phyloP scores from a whole-genome alignment of 2,797 vertebrate genomes.

The Distichodus sexfasciatus region DNA sequence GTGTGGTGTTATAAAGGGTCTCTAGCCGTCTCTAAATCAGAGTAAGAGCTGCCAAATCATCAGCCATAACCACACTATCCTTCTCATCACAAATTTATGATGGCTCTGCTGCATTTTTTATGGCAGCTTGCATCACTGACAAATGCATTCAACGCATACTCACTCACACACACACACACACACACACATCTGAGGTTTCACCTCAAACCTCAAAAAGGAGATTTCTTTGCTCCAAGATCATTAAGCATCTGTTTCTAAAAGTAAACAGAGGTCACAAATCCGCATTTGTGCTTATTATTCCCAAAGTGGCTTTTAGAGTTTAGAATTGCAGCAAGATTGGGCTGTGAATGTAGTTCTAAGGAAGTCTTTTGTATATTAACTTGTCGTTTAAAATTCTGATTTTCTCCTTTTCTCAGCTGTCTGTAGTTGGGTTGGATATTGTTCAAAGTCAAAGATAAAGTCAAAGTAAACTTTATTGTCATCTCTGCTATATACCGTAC shows the following conservation, averaged over 20 bases:
- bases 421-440: too few species aligned
- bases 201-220: too few species aligned
- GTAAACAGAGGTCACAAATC: neutral
- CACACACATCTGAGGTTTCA: too few species aligned
- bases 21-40: neutral
- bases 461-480: too few species aligned
- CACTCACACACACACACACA: too few species aligned
- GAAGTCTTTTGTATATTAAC: too few species aligned
- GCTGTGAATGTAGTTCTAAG: too few species aligned
- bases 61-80: neutral
- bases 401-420: too few species aligned
- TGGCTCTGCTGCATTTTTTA: conserved; percentile 10
- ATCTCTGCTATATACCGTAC: too few species aligned
- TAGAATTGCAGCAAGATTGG: neutral
- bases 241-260: neutral
- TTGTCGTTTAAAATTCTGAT: too few species aligned
- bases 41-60: neutral
- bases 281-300: neutral
- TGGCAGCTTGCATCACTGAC: neutral
- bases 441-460: too few species aligned
- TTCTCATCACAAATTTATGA: conserved; percentile 10
- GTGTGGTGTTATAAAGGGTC: neutral
- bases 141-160: neutral
- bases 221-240: neutral
- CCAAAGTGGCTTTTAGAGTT: neutral